Evolutionary conservation across 1,140 invertebrate species (phyloP).

Genomic region (Polypedilum vanderplanki): DNA sequence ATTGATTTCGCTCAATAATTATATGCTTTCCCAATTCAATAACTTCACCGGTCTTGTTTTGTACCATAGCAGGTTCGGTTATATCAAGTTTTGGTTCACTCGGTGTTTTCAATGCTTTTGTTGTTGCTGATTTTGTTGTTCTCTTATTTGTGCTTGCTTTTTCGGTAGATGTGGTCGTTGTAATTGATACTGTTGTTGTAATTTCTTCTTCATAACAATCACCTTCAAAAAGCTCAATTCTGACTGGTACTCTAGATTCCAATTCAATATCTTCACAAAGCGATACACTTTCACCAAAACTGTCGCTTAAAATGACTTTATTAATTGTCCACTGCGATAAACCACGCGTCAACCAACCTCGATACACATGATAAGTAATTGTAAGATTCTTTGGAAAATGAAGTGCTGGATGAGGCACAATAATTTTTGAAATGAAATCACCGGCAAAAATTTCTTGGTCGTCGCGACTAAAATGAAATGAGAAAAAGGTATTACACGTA

Average conservation of each 20-base stretch:
- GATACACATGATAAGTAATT: constrained; percentile 80
- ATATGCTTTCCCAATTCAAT: constrained; percentile 30
- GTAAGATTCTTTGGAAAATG: constrained; percentile 61
- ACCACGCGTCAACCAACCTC: constrained; percentile 85
- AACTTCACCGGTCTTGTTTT: constrained; percentile 30
- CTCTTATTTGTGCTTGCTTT: constrained; percentile 41
- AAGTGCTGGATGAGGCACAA: constrained; percentile 81
- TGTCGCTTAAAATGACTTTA: constrained; percentile 75
- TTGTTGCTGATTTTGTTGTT: background rate
- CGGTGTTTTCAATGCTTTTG: background rate
- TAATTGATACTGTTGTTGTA: constrained; percentile 32
- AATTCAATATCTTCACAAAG: constrained; percentile 68
- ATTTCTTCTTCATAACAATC: constrained; percentile 56
- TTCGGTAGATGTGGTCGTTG: constrained; percentile 4
- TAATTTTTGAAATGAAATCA: constrained; percentile 63
- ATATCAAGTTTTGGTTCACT: too few relatives aligned
- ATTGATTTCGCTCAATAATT: constrained; percentile 22
- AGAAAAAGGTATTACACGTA: background rate
- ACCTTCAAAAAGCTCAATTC: constrained; percentile 64
- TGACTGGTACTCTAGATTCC: constrained; percentile 63
- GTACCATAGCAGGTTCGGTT: background rate
- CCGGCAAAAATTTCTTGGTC: constrained; percentile 69
- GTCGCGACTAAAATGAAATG: constrained; percentile 53
- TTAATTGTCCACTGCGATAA: constrained; percentile 70
- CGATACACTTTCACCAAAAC: constrained; percentile 73